Base-by-base conservation (phyloP, 2,797 vertebrate species). In the Adrianichthys oophorus region DNA sequence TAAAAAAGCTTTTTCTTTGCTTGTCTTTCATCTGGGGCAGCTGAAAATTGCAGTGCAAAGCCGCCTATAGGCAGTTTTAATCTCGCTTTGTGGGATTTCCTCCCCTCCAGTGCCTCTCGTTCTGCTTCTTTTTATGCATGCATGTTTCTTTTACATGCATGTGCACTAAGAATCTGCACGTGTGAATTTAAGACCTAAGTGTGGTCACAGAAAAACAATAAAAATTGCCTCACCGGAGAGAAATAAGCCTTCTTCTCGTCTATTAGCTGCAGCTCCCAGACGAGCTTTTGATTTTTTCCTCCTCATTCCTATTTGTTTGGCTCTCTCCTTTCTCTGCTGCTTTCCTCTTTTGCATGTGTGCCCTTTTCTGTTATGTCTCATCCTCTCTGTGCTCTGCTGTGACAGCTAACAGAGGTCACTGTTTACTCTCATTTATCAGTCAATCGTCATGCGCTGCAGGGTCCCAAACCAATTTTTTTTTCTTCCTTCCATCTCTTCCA, bases 391-490 rank as follows among this genome's bases (percentile, higher is more conserved):
- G 86, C 78, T 81, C 72, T 2, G 75, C 73, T 80, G 77, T 91
- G 90, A 92, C 90, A 92, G 87, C 76, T 82, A 90, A 77, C 90
- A 91, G 87, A 92, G 80, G 86, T 86, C 86, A 88, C 87, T 88
- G 89, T 89, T 92, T 91, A 86, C 85, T 86, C 84, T 84, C 85
- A 83, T 91, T 91, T 90, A 89, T 90, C 78, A 87, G 87, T 89
- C 89, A 90, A 89, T 91, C 89, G 86, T 80, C 72, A 51, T 40
- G 59, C 32, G 68, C 90, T 80, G 58, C 70, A 41, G 80, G 87
- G 62, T 56, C 72, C 78, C 81, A 69, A 66, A 69, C 70, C 45
- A 7, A 71, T 52, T 42, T 42, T 42, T 42, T 72, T 69, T 51
- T 76, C 65, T 61, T 56, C 66, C 57, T 50, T 65, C 24, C 23